A percentile compares a stretch with the other conserved stretches of the same genome.
Evolutionary conservation across 2,113 vertebrate genomes (phyloP).

Genomic region (Girardinichthys multiradiatus): DNA sequence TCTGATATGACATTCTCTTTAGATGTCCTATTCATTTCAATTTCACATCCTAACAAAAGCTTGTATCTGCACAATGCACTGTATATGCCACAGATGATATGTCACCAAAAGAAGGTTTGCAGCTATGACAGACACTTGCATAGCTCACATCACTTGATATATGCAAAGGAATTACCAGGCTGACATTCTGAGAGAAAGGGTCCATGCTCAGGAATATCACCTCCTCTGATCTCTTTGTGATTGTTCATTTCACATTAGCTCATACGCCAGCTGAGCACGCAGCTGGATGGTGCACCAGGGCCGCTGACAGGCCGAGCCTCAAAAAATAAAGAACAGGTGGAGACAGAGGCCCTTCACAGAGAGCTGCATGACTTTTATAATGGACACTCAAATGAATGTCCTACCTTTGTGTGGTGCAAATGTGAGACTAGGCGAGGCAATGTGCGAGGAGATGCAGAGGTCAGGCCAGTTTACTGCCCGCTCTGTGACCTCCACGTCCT

Average conservation of each 20-base stretch:
- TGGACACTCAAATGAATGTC: conserved; percentile 23
- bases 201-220: conserved; percentile 44
- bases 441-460: conserved; percentile 40
- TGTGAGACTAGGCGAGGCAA: conserved; percentile 50
- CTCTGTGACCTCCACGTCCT: neutral
- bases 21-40: conserved; percentile 47
- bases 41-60: conserved; percentile 42
- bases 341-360: conserved; percentile 36
- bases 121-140: conserved; percentile 50
- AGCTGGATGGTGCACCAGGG: conserved; percentile 1
- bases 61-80: conserved; percentile 13
- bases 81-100: conserved; percentile 42
- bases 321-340: conserved; percentile 25
- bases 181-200: conserved; percentile 65
- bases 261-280: conserved; percentile 63
- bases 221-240: conserved; percentile 66
- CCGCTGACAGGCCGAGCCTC: conserved; percentile 32
- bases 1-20: conserved; percentile 34
- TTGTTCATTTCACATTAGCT: conserved; percentile 71
- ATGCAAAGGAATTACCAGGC: conserved; percentile 65
- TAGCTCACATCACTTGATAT: conserved; percentile 55
- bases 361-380: conserved; percentile 31
- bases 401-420: conserved; percentile 38
- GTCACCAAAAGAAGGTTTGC: conserved; percentile 16
- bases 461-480: conserved; percentile 1